A percentile compares a stretch with the other conserved stretches of the same genome.
Evolutionary conservation across 2,113 vertebrate genomes (phyloP).

Genomic region (Synodontis membranacea): DNA sequence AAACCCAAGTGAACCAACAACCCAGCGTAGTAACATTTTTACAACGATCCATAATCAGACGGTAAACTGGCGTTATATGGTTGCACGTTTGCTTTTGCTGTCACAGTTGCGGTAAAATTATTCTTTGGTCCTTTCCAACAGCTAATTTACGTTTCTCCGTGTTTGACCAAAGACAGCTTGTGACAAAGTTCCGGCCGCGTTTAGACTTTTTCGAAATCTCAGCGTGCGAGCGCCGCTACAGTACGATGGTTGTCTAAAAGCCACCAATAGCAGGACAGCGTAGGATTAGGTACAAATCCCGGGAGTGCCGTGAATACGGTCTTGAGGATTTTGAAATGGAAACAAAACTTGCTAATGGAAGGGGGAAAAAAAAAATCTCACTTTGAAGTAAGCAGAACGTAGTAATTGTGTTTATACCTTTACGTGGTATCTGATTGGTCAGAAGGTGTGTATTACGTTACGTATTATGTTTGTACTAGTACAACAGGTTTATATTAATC

Average conservation of each 20-base stretch:
- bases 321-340: not conserved
- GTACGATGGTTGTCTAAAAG: not conserved
- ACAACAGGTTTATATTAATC: not conserved
- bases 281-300: not conserved
- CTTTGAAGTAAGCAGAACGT: not conserved
- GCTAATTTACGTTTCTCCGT: not conserved
- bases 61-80: accelerated
- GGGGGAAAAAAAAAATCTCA: not conserved
- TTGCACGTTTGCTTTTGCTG: not conserved
- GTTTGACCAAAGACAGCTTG: too few species aligned
- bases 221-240: not conserved
- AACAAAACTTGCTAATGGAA: too few species aligned
- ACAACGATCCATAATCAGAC: not conserved
- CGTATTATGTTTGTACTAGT: not conserved
- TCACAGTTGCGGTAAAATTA: not conserved
- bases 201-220: not conserved
- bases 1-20: not conserved
- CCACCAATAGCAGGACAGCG: not conserved
- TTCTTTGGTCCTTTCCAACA: not conserved
- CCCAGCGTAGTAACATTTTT: not conserved
- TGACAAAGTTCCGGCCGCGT: too few species aligned
- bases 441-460: not conserved
- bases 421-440: not conserved
- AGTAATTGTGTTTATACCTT: too few species aligned
- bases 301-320: not conserved